These are phyloP conservation scores for Mormoops blainvillei DNA, from an alignment of 2,113 vertebrate genomes.

Conservation along the genomic window DNA sequence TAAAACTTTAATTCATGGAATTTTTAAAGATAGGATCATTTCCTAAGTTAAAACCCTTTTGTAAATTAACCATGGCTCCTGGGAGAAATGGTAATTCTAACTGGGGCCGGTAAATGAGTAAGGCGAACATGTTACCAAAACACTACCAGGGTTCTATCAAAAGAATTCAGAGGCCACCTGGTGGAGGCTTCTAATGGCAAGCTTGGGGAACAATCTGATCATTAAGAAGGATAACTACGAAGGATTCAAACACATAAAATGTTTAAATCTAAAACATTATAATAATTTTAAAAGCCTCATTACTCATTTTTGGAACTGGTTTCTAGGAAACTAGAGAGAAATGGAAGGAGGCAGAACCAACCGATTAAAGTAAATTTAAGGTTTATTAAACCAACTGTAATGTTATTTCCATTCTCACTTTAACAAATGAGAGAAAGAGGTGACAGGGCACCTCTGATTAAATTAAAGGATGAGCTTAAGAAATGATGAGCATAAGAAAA, in stretches of 20 bases:
- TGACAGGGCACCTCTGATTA: not conserved
- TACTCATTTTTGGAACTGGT: not conserved
- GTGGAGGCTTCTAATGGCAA: not conserved
- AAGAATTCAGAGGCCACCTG: not conserved
- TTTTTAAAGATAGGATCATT: not conserved
- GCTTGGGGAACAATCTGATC: not conserved
- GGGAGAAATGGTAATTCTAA: not conserved
- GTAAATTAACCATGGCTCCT: not conserved
- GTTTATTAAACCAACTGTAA: not conserved
- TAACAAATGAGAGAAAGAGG: not conserved
- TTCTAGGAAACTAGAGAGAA: not conserved
- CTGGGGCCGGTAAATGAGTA: not conserved
- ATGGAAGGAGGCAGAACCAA: not conserved
- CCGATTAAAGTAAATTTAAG: not conserved
- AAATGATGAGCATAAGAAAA: not conserved
- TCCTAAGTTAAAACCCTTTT: not conserved
- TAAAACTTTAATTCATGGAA: not conserved
- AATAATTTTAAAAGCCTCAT: not conserved
- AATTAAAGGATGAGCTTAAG: not conserved
- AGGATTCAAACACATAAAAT: not conserved
- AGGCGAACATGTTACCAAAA: not conserved
- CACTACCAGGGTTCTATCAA: not conserved
- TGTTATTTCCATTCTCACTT: not conserved
- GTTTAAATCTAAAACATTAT: not conserved
- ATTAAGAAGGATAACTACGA: not conserved